Evolutionary conservation across 1,140 invertebrate species (phyloP), one percentile per base, ranked within the genome.

Genomic region (Campoletis sonorensis): DNA sequence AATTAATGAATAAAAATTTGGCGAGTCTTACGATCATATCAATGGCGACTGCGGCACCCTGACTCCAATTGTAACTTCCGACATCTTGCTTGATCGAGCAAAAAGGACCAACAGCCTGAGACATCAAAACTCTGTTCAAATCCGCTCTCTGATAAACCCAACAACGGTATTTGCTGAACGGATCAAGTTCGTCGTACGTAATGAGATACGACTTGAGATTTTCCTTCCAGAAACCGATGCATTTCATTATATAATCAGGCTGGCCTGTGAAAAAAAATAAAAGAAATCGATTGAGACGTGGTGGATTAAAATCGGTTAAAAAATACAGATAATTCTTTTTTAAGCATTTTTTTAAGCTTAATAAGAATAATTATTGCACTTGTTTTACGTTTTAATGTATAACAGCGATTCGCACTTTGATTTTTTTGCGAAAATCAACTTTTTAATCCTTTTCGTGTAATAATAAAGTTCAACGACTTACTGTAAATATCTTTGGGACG

Each of bases 141-240:
- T 99, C 98, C 30, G 97, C 95, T 86, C 98, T 94, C 89, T 99
- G 98, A 92, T 99, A 99, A 0, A 99, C 98, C 98, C 98, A 99
- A 90, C 98, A 99, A 85, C 98, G 94, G 90, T 99, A 99, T 91
- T 96, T 97, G 18, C 97, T 98, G 85, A 98, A 97, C 0, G 98
- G 96, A 94, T 99, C 98, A 83, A 99, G 93, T 88, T 98, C 97
- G 90, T 99, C 98, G 89, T 97, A 99, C 0, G 98, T 99, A 81
- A 99, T 97, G 2, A 99, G 91, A 92, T 99, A 99, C 0, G 98
- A 99, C 90, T 97, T 98, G 0, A 99, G 93, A 94, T 99, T 99
- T 90, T 99, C 98, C 91, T 99, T 98, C 97, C 98, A 99, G 90
- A 95, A 99, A 2, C 98, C 98, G 86, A 99, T 98, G 90, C 98